Conservation (phyloP, 2,888 invertebrate genomes). For the Lutraria lutraria region DNA sequence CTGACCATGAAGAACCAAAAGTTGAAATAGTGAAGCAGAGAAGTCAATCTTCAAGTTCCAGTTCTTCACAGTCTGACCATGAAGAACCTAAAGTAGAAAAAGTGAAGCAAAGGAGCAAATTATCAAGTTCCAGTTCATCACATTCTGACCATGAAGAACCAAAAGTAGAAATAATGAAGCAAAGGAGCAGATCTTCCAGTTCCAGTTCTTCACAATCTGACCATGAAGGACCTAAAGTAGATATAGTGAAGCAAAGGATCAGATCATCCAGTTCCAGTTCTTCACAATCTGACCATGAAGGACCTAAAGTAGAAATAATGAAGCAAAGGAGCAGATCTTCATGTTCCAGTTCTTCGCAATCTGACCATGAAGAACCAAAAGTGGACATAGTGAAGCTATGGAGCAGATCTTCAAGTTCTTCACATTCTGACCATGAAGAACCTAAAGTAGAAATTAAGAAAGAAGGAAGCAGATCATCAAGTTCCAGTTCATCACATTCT, state of each 20-base stretch:
- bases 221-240: background rate
- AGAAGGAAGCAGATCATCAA: background rate
- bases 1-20: background rate
- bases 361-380: background rate
- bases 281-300: background rate
- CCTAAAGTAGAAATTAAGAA: background rate
- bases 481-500: background rate
- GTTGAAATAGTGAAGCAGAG: background rate
- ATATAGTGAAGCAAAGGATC: background rate
- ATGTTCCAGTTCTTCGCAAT: background rate
- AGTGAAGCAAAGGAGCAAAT: too few relatives aligned
- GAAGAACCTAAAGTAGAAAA: background rate
- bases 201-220: background rate
- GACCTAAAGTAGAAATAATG: background rate
- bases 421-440: background rate
- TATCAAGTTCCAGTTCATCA: too few relatives aligned
- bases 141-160: background rate
- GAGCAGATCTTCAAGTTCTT: background rate
- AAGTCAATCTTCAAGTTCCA: background rate
- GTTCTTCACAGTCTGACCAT: background rate
- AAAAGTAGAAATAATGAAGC: background rate
- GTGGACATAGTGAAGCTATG: background rate
- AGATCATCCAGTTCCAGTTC: background rate
- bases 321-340: background rate
- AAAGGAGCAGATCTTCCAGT: background rate